Evolutionary conservation across 2,797 vertebrate species (phyloP), one percentile per base, ranked within the genome.

Genomic region (Anableps anableps): DNA sequence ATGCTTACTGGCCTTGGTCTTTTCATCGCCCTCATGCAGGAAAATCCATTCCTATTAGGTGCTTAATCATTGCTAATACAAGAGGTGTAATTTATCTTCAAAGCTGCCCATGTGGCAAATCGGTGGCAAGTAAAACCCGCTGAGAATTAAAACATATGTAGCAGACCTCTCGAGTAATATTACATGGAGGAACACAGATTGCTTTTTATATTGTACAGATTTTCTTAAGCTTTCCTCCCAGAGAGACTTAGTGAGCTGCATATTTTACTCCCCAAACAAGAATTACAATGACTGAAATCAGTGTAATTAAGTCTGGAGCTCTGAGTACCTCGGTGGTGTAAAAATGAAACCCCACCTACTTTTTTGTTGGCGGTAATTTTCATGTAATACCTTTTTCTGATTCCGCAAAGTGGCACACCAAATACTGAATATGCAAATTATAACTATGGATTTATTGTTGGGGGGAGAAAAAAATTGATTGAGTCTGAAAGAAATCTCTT

Each of bases 31-130:
- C 68, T 74, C 74, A 60, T 8, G n/a, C 50, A 43, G 72, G 9
- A 53, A 81, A 82, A 88, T 86, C 86, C 80, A 80, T 79, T 84
- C 79, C 83, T 47, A 80, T 86, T 86, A 73, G 68, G 48, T 75
- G 36, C 66, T 75, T 80, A 79, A 90, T 88, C 82, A 83, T 71
- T 7, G 60, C 19, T 55, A 53, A 83, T 64, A 79, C 79, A 77
- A 80, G 76, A 78, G 73, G 9, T 31, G 62, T 66, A n/a, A 79
- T 88, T 83, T 77, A 82, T 87, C 84, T 73, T 80, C 21, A 5
- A 58, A 36, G 74, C 86, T 70, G 72, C 73, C n/a, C 58, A 43
- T 53, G 75, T 76, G 66, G 77, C 41, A 75, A 76, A 83, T 47
- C 73, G 50, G 51, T 36, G 76, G 45, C 5, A 38, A 77, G 41